Conservation (phyloP, 1,140 invertebrate species). For the Drosophila lacteicornis region DNA sequence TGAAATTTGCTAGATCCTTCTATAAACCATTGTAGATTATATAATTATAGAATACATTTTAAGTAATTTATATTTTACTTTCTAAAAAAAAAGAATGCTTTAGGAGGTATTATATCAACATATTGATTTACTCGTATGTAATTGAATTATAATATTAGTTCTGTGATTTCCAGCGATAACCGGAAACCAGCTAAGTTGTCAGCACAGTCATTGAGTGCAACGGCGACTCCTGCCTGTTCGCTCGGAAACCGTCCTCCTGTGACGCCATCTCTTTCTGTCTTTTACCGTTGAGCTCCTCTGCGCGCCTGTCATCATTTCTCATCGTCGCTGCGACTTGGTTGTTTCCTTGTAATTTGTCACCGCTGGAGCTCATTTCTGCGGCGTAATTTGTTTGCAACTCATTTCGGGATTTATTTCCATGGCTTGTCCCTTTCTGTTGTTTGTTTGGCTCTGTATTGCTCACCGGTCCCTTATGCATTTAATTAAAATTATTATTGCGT, state of each 20-base stretch:
- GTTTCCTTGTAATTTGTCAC: conserved; percentile 81
- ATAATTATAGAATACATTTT: too few species aligned
- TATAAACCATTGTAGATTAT: too few species aligned
- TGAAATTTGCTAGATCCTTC: too few species aligned
- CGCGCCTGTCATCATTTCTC: conserved; percentile 76
- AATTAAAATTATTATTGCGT: conserved; percentile 70
- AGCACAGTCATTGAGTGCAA: conserved; percentile 10
- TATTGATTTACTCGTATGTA: neutral
- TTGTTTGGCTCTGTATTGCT: conserved; percentile 57
- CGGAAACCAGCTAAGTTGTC: conserved; percentile 16
- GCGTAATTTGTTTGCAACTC: conserved; percentile 80
- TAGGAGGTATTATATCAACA: too few species aligned
- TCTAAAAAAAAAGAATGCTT: too few species aligned
- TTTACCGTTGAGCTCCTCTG: conserved; percentile 55
- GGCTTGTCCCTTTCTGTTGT: conserved; percentile 31
- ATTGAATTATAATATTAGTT: neutral
- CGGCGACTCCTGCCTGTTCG: conserved; percentile 1
- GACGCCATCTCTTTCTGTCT: conserved; percentile 16
- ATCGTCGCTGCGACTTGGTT: conserved; percentile 55
- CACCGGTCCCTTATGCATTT: conserved; percentile 47
- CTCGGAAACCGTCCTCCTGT: conserved; percentile 19
- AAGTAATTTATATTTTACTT: too few species aligned
- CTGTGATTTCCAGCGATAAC: neutral
- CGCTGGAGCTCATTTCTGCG: conserved; percentile 78
- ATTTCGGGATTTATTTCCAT: conserved; percentile 64